Percentiles rank a stretch among this genome's conserved stretches.
Evolutionary conservation across 2,888 invertebrate genomes (phyloP).

Genomic region (Macropis europaea): DNA sequence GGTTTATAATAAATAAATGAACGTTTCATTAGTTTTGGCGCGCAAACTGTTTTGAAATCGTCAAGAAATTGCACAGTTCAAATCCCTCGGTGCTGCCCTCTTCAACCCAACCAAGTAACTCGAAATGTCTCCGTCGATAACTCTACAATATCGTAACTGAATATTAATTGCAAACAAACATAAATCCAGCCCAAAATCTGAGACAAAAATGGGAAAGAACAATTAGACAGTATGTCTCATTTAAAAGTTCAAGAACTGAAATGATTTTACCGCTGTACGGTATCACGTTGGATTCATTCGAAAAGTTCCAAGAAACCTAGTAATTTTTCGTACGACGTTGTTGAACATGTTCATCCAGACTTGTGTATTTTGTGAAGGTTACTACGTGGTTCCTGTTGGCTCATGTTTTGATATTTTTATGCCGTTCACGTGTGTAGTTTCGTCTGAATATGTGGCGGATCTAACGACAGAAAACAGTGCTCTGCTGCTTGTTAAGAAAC

Average conservation of each 20-base stretch:
- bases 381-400: constrained; percentile 57
- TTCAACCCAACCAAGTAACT: background rate
- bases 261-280: background rate
- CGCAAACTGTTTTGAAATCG: background rate
- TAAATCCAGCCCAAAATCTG: too few species aligned
- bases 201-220: background rate
- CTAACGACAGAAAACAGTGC: constrained; percentile 26
- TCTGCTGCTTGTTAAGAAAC: constrained; percentile 28
- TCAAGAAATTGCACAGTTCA: background rate
- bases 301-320: constrained; percentile 19
- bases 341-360: constrained; percentile 37
- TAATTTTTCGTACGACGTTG: constrained; percentile 32
- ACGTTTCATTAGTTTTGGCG: too few species aligned
- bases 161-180: too few species aligned
- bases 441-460: constrained; percentile 37
- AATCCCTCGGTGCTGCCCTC: background rate
- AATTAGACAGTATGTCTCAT: background rate
- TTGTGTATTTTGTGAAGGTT: constrained; percentile 55
- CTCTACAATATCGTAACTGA: too few species aligned
- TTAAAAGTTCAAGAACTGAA: background rate
- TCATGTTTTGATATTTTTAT: constrained; percentile 57
- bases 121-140: background rate
- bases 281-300: background rate
- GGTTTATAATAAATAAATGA: too few species aligned
- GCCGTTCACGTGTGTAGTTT: constrained; percentile 32